Base-by-base conservation (phyloP, 2,113 vertebrate genomes). In the Eurystomus gularis region DNA sequence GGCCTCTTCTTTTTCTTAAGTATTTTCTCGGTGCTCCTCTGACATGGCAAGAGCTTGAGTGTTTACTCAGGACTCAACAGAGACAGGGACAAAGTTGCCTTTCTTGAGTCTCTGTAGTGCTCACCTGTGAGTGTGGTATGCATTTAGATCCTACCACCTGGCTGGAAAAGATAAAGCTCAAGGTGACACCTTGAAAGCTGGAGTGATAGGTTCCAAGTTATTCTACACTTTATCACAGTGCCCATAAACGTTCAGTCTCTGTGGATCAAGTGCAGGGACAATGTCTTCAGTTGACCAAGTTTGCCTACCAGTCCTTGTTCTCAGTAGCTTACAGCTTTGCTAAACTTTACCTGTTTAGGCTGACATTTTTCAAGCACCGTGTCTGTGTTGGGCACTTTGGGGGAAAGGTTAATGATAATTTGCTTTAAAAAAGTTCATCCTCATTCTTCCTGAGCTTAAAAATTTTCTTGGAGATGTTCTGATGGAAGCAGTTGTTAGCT, bases 171-270 rank as follows among this genome's bases (percentile, higher is more conserved):
- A 6, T 44, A 12, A 60, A 89, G 52, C 33, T 57, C 2, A 1
- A 48, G 60, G 35, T 26, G 54, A 9, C 49, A 24, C 46, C 42
- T 66, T 81, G 66, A 58, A 17, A 84, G 44, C 58, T 54, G 46
- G 31, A 90, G 20, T 0, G 1, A 3, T n/a, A 48, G 39, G 13
- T 73, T 81, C 62, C 55, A 51, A 29, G 19, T 64, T 46, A 37
- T 49, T 72, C 73, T 69, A 29, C 42, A 44, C 48, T n/a, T 69
- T 35, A 37, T 5, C 33, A 29, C 11, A 19, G 51, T 46, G 51
- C 19, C 57, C 8, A 1, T 3, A 2, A 76, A 11, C 17, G 10
- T 31, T 76, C 2, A 3, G 57, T 28, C 44, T 49, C 28, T 0
- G 2, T 23, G 80, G 44, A 46, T 39, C 20, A 5, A 0, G 15